These are phyloP conservation scores for Rhizomys pruinosus DNA, from an alignment of 2,113 vertebrate species.

Conservation along the genomic window DNA sequence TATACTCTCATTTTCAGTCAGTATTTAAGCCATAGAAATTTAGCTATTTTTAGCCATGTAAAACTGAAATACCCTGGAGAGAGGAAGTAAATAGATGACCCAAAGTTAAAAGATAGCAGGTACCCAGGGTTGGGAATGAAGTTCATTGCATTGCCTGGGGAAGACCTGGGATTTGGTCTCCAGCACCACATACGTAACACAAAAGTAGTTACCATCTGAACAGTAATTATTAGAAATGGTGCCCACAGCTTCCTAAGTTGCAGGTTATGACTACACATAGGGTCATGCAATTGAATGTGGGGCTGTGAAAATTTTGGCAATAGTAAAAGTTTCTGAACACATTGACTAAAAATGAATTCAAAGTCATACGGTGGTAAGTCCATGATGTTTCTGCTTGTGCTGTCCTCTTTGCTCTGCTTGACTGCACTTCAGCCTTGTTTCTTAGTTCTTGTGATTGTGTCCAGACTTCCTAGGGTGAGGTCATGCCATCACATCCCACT, in stretches of 20 bases:
- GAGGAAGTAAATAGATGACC: constrained; percentile 70
- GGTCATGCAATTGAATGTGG: not conserved
- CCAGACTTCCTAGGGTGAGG: not conserved
- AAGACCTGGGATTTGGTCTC: not conserved
- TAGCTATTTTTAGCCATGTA: constrained; percentile 62
- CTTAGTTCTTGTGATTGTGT: not conserved
- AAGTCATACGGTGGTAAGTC: not conserved
- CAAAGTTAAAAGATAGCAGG: constrained; percentile 67
- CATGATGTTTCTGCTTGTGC: not conserved
- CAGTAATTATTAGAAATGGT: constrained; percentile 79
- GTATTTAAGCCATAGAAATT: not conserved
- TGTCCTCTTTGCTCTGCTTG: too few relatives aligned
- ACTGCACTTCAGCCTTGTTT: not conserved
- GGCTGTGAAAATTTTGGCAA: not conserved
- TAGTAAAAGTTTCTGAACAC: not conserved
- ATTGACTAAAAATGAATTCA: not conserved
- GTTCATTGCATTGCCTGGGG: too few relatives aligned
- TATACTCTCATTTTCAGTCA: constrained; percentile 66
- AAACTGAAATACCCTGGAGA: constrained; percentile 76
- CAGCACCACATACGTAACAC: not conserved
- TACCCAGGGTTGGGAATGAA: not conserved
- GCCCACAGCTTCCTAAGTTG: not conserved
- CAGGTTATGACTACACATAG: too few relatives aligned
- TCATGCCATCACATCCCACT: not conserved
- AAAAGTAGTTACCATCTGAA: constrained; percentile 20